Conservation (phyloP, 2,888 invertebrate genomes). For the Scelioninae gen. 2 region DNA sequence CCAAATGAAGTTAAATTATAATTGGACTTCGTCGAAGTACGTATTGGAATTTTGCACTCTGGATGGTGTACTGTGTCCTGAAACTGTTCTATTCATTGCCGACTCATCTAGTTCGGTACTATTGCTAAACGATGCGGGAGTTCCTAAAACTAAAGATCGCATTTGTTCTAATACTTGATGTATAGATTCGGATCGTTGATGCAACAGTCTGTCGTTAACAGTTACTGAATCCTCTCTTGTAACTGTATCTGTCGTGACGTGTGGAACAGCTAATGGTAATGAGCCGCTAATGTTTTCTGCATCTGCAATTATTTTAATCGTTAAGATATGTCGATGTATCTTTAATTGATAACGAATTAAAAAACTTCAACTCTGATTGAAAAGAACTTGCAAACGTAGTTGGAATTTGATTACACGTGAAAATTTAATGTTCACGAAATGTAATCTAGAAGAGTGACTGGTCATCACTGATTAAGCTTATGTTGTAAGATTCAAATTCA, state of each 20-base stretch:
- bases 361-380: too few relatives aligned
- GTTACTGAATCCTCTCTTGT: slow-evolving; percentile 72
- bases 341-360: too few relatives aligned
- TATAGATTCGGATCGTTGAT: slow-evolving; percentile 70
- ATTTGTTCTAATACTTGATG: slow-evolving; percentile 74
- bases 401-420: too few relatives aligned
- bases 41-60: slow-evolving; percentile 17
- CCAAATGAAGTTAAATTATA: too few relatives aligned
- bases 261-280: slow-evolving; percentile 69
- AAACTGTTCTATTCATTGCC: slow-evolving; percentile 26
- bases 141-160: slow-evolving; percentile 71
- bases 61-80: slow-evolving; percentile 26
- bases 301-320: slow-evolving; percentile 47
- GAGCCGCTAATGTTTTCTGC: slow-evolving; percentile 70
- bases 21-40: slow-evolving; percentile 27
- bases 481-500: too few relatives aligned
- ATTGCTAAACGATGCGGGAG: slow-evolving; percentile 65
- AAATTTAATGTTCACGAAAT: too few relatives aligned
- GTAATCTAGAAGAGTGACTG: too few relatives aligned
- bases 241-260: slow-evolving; percentile 70
- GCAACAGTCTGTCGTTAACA: slow-evolving; percentile 66
- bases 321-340: too few relatives aligned
- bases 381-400: too few relatives aligned
- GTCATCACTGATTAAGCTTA: too few relatives aligned
- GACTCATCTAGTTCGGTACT: slow-evolving; percentile 21